These are phyloP conservation scores for Psittacula cyanocephala DNA, from an alignment of 2,113 vertebrate genomes.

Conservation along the genomic window DNA sequence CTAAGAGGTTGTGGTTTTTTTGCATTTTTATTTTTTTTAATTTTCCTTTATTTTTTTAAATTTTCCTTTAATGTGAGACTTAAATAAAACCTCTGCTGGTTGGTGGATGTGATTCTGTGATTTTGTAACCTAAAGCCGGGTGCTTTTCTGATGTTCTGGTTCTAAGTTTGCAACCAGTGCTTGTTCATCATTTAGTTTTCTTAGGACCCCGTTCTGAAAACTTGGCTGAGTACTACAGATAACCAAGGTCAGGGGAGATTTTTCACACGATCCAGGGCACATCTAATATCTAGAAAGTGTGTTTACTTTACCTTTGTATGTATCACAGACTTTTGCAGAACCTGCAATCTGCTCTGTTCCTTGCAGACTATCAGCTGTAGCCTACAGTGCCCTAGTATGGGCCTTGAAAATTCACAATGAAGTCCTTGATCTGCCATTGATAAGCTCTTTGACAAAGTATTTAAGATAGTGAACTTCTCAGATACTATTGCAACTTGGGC, in stretches of 20 bases:
- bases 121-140: background rate
- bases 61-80: background rate
- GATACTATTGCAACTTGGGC: background rate
- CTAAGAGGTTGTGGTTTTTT: fast-evolving
- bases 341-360: background rate
- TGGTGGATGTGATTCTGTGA: background rate
- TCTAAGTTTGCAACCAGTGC: background rate
- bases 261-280: background rate
- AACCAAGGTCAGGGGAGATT: background rate
- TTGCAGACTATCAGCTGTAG: background rate
- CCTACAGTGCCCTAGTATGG: background rate
- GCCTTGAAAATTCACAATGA: background rate
- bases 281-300: background rate
- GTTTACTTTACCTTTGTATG: background rate
- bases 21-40: background rate
- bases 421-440: background rate
- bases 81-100: background rate
- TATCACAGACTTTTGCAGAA: background rate
- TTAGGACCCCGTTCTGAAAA: background rate
- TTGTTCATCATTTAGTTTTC: background rate
- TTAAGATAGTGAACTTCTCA: background rate
- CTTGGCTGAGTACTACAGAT: background rate
- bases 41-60: background rate
- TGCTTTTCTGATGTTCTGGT: background rate
- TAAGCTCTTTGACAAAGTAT: background rate